Percentiles rank a stretch among this genome's conserved stretches.
These are phyloP conservation scores for Caerostris darwini DNA, from an alignment of 1,140 invertebrate species.

Conservation along the genomic window DNA sequence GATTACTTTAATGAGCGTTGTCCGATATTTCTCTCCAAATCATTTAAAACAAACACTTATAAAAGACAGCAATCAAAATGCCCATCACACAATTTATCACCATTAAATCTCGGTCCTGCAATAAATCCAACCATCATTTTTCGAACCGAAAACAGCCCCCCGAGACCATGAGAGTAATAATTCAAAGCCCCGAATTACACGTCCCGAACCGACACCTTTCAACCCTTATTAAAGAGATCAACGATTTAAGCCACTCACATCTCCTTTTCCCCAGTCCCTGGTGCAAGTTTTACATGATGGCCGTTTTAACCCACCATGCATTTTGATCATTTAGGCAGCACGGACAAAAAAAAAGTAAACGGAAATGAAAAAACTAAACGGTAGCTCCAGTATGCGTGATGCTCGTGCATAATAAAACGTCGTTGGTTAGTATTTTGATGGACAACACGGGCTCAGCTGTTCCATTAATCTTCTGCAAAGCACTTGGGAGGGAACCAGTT, in stretches of 20 bases:
- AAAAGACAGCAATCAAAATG: too few species aligned
- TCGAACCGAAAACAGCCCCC: not conserved
- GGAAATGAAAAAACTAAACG: too few species aligned
- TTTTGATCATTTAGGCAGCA: not conserved
- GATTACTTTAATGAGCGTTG: too few species aligned
- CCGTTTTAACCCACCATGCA: not conserved
- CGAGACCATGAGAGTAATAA: not conserved
- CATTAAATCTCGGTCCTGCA: not conserved
- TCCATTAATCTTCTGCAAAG: constrained; percentile 28
- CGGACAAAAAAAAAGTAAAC: not conserved
- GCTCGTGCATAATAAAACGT: constrained; percentile 24
- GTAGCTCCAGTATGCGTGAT: not conserved
- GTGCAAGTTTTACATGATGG: not conserved
- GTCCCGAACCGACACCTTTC: not conserved
- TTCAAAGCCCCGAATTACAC: constrained; percentile 1
- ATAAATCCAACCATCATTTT: not conserved
- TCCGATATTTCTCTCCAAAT: too few species aligned
- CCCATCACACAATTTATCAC: too few species aligned
- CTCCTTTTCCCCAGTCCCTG: not conserved
- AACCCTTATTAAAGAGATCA: constrained; percentile 5
- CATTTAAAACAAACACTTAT: too few species aligned
- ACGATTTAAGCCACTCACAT: not conserved
- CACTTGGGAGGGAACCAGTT: not conserved
- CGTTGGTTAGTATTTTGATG: constrained; percentile 47
- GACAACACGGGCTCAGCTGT: constrained; percentile 28